Evolutionary conservation across 2,113 vertebrate species (phyloP).

Genomic region (Australoheros scitulus): DNA sequence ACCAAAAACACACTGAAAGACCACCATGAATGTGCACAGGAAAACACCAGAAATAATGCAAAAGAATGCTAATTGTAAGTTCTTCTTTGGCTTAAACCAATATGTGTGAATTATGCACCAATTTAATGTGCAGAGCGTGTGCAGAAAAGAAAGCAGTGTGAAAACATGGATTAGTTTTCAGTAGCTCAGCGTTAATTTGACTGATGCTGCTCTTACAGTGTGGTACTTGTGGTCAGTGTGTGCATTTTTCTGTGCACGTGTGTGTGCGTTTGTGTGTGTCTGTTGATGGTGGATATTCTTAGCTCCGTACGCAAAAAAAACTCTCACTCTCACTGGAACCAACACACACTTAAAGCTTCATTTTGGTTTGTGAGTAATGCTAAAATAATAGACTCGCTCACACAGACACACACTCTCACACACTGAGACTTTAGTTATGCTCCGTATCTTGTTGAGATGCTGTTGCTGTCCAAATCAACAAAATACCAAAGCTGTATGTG

Average conservation of each 20-base stretch:
- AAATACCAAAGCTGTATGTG: neutral
- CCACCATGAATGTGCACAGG: neutral
- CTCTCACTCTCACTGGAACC: conserved; percentile 35
- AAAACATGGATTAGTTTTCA: conserved; percentile 56
- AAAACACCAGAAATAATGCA: conserved; percentile 14
- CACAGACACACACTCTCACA: neutral
- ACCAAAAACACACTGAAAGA: neutral
- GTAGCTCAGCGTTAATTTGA: conserved; percentile 65
- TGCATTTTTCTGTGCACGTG: conserved; percentile 4
- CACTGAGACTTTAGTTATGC: neutral
- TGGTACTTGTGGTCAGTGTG: conserved; percentile 48
- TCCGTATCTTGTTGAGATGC: conserved; percentile 17
- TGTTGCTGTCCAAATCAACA: conserved; percentile 15
- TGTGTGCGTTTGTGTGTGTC: neutral
- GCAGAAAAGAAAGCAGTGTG: neutral
- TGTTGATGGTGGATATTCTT: conserved; percentile 2
- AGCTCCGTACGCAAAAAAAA: conserved; percentile 7
- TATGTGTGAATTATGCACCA: neutral
- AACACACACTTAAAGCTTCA: conserved; percentile 56
- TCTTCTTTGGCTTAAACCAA: conserved; percentile 13
- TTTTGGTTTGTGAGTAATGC: conserved; percentile 46
- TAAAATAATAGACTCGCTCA: conserved; percentile 41
- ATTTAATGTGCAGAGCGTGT: neutral
- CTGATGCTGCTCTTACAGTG: conserved; percentile 52
- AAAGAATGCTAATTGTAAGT: conserved; percentile 13